Conservation (phyloP, 2,888 invertebrate species). For the Listrodromus nycthemerus region DNA sequence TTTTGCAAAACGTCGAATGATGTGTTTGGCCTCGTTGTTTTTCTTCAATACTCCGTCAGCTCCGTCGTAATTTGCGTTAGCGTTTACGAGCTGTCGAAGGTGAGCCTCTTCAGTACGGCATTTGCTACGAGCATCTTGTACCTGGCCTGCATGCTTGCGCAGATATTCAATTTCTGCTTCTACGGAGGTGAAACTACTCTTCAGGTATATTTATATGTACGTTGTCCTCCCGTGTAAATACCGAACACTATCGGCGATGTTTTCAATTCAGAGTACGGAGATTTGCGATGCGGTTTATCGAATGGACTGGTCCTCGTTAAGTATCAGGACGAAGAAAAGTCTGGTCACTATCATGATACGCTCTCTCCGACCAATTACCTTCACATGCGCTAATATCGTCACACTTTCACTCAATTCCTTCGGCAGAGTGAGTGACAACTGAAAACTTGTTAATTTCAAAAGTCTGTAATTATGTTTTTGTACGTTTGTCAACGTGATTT, state of each 20-base stretch:
- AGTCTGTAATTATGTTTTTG: not conserved
- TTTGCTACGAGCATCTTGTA: conserved; percentile 66
- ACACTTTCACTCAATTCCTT: conserved; percentile 69
- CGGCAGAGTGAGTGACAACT: conserved; percentile 64
- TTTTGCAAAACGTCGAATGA: conserved; percentile 65
- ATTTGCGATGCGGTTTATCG: conserved; percentile 68
- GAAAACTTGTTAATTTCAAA: not conserved
- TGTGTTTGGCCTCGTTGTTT: conserved; percentile 68
- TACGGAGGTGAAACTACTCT: conserved; percentile 63
- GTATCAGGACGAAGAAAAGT: conserved; percentile 54
- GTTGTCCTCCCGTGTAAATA: not conserved
- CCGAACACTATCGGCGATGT: not conserved
- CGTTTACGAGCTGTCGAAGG: conserved; percentile 69
- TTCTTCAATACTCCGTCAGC: conserved; percentile 68
- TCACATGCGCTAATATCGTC: conserved; percentile 69
- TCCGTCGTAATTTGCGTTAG: conserved; percentile 71
- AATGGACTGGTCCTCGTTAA: conserved; percentile 70
- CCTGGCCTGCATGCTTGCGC: conserved; percentile 70
- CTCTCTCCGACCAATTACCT: conserved; percentile 65
- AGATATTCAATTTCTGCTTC: conserved; percentile 69
- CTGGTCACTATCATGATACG: conserved; percentile 69
- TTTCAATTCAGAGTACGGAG: conserved; percentile 66
- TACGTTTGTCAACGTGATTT: not conserved
- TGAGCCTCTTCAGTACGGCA: conserved; percentile 60
- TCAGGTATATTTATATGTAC: conserved; percentile 55